These are phyloP conservation scores for Digitonthophagus gazella DNA, from an alignment of 2,888 invertebrate genomes.

Conservation along the genomic window DNA sequence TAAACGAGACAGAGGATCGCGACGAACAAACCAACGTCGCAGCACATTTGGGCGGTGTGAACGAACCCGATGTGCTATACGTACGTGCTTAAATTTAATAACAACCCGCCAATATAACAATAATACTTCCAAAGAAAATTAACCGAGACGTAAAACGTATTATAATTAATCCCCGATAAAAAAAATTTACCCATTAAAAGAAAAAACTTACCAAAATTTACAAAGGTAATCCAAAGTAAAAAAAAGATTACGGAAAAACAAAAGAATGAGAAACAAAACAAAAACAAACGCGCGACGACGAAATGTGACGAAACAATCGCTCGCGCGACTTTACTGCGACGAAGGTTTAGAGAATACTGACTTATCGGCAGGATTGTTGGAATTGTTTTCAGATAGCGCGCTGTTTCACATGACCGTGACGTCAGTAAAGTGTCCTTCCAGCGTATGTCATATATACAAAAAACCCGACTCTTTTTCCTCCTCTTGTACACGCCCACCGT, in stretches of 20 bases:
- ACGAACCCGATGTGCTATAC: constrained; percentile 13
- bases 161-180: neutral
- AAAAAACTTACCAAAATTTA: neutral
- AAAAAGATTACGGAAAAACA: constrained; percentile 8
- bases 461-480: neutral
- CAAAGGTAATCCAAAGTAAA: constrained; percentile 7
- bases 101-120: constrained; percentile 4
- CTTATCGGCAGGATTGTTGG: constrained; percentile 46
- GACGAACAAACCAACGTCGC: constrained; percentile 4
- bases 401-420: constrained; percentile 50
- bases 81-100: constrained; percentile 7
- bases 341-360: constrained; percentile 42
- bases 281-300: constrained; percentile 23
- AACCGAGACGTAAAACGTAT: neutral
- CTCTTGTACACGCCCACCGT: constrained; percentile 17
- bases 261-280: constrained; percentile 19
- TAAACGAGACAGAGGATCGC: constrained; percentile 5
- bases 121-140: neutral
- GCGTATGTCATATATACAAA: constrained; percentile 31
- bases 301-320: constrained; percentile 1
- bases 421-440: constrained; percentile 41
- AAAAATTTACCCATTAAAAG: neutral
- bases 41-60: constrained; percentile 2
- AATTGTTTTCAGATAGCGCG: constrained; percentile 48
- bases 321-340: constrained; percentile 24